phyloP scores from a whole-genome alignment of 1,140 invertebrate genomes.

The Oryzaephilus surinamensis region DNA sequence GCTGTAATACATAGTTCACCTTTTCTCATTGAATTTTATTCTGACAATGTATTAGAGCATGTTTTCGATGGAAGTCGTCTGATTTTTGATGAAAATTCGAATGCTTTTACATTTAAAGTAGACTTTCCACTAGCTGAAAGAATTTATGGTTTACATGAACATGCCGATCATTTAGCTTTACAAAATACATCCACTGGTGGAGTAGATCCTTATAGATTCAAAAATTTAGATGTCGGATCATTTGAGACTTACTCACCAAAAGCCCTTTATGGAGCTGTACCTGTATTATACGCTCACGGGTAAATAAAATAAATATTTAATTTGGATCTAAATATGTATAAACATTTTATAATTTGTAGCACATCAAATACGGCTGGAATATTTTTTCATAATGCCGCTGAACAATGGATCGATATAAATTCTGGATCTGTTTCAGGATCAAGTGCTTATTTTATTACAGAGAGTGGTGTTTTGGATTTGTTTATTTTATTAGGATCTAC shows the following conservation, averaged over 20 bases:
- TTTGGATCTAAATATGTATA: background rate
- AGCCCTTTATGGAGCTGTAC: conserved; percentile 92
- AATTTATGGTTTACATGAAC: conserved; percentile 93
- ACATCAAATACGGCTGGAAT: conserved; percentile 85
- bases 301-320: conserved; percentile 45
- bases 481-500: conserved; percentile 82
- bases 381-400: conserved; percentile 94
- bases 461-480: conserved; percentile 84
- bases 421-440: conserved; percentile 44
- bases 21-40: conserved; percentile 17
- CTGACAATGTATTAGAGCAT: conserved; percentile 13
- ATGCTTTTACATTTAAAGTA: conserved; percentile 83
- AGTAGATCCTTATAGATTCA: conserved; percentile 86
- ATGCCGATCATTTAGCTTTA: conserved; percentile 81
- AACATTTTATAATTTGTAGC: conserved; percentile 55
- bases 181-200: conserved; percentile 62
- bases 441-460: conserved; percentile 73
- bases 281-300: conserved; percentile 83
- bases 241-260: conserved; percentile 88
- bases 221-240: conserved; percentile 96
- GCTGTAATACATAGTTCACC: conserved; percentile 4
- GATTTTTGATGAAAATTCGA: conserved; percentile 1
- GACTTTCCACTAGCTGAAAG: conserved; percentile 80
- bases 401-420: conserved; percentile 94
- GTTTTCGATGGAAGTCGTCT: conserved; percentile 16